These are phyloP conservation scores for Nerophis lumbriciformis DNA, from an alignment of 2,113 vertebrate genomes.

Conservation along the genomic window DNA sequence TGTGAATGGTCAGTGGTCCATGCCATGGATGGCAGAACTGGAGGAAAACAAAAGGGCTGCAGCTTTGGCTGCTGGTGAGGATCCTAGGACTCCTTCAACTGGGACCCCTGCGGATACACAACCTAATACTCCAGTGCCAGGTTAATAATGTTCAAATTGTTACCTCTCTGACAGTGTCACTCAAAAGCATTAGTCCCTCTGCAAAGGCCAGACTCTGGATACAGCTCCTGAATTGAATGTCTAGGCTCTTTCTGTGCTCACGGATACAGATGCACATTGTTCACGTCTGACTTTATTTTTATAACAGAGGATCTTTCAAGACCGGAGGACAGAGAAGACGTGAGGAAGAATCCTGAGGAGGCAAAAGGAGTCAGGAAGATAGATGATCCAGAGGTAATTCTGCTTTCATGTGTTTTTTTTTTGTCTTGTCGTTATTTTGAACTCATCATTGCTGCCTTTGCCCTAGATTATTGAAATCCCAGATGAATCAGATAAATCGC, in stretches of 20 bases:
- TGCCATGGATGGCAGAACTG: slow-evolving; percentile 94
- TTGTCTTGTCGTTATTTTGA: not conserved
- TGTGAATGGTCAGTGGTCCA: slow-evolving; percentile 97
- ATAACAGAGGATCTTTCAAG: slow-evolving; percentile 61
- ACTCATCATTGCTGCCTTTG: not conserved
- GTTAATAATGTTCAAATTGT: slow-evolving; percentile 36
- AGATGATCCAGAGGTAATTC: slow-evolving; percentile 51
- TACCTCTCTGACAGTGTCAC: not conserved
- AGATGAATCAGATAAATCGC: slow-evolving; percentile 70
- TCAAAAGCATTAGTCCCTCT: not conserved
- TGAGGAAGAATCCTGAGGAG: slow-evolving; percentile 59
- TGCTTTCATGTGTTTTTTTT: not conserved
- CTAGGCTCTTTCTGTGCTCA: not conserved
- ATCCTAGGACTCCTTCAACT: slow-evolving; percentile 80
- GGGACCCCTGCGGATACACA: slow-evolving; percentile 94
- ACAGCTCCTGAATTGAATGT: no score
- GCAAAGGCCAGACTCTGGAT: no score
- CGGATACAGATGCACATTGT: not conserved
- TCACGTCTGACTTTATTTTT: slow-evolving; percentile 1
- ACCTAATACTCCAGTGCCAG: slow-evolving; percentile 88
- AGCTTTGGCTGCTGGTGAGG: slow-evolving; percentile 75
- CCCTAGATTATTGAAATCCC: slow-evolving; percentile 74
- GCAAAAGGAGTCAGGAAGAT: slow-evolving; percentile 45
- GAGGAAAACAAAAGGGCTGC: slow-evolving; percentile 91
- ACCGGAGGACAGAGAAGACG: slow-evolving; percentile 60